Evolutionary conservation across 2,888 invertebrate genomes (phyloP), one percentile per base, ranked within the genome.

Genomic region (Chrysopilus asiliformis): DNA sequence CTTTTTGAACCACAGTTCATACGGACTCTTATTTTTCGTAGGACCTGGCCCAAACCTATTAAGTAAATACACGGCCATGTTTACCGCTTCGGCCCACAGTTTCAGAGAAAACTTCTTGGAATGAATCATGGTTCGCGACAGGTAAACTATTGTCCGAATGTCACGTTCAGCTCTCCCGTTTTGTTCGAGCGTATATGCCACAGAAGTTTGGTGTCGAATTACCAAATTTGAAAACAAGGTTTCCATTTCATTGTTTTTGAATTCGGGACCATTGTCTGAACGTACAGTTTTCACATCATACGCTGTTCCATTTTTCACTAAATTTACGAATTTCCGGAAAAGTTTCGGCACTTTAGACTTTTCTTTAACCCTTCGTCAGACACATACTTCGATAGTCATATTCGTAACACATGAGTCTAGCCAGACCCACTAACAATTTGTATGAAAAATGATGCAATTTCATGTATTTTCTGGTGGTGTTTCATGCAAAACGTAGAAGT

Each of bases 11-110:
- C 49, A 53, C 12, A 49, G 30, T 31, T 54, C 50, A 43, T 42
- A 49, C 18, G 54, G 51, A 31, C 49, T 46, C 39, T 47, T 50
- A n/a, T 41, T 31, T 13, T 43, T 34, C 4, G 39, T 41, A 14
- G n/a, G n/a, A n/a, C n/a, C n/a, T n/a, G n/a, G n/a, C n/a, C n/a
- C n/a, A n/a, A n/a, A n/a, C n/a, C n/a, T 41, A 34, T 58, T 60
- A 4, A 59, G 40, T 18, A 56, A 37, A 38, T 52, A 57, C 2
- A 50, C 49, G 9, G 53, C 54, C 34, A 50, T 53, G 4, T 51
- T 47, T 1, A 57, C 49, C 4, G 58, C 59, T 44, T 61, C 59
- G 4, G 56, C 57, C 59, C 57, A 60, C 6, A 55, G 44, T n/a
- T 45, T 44, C 17, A 45, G 35, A 18, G 39, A 27, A 6, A 53